These are phyloP conservation scores for Monochamus saltuarius DNA, from an alignment of 1,140 invertebrate genomes.

Conservation along the genomic window DNA sequence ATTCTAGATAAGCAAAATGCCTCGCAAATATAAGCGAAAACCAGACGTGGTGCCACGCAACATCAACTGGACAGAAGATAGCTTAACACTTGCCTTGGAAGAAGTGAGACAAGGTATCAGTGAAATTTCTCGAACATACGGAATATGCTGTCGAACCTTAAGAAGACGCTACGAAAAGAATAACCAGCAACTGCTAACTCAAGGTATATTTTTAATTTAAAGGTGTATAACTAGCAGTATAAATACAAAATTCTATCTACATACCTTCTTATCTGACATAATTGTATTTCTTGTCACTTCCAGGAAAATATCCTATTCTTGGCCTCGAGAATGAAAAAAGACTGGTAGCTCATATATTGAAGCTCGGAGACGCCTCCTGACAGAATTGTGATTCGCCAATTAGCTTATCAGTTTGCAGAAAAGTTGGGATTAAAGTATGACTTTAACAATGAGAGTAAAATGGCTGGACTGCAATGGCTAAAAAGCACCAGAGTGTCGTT, in stretches of 20 bases:
- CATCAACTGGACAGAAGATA: conserved; percentile 10
- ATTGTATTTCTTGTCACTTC: conserved; percentile 13
- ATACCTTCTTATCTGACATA: conserved; percentile 26
- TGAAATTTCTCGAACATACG: conserved; percentile 4
- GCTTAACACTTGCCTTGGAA: conserved; percentile 1
- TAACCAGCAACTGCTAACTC: conserved; percentile 15
- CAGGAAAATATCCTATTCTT: conserved; percentile 38
- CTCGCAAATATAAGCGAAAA: conserved; percentile 56
- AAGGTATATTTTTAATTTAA: conserved; percentile 19
- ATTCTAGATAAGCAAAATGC: conserved; percentile 51
- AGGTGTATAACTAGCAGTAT: conserved; percentile 1
- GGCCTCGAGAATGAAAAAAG: conserved; percentile 38
- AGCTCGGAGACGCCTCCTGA: conserved; percentile 28
- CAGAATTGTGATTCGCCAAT: conserved; percentile 37
- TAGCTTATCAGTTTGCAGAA: conserved; percentile 40
- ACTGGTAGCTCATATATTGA: conserved; percentile 40
- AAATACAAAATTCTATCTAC: conserved; percentile 4
- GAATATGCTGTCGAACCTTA: background rate
- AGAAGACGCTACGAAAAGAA: background rate
- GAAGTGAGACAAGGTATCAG: background rate
- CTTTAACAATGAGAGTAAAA: conserved; percentile 35
- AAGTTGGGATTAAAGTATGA: conserved; percentile 34
- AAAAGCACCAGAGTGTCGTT: too few relatives aligned
- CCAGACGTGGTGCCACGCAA: conserved; percentile 30
- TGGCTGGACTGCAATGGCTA: conserved; percentile 39